These are phyloP conservation scores for Barnardius zonarius DNA, from an alignment of 2,113 vertebrate genomes.

Conservation along the genomic window DNA sequence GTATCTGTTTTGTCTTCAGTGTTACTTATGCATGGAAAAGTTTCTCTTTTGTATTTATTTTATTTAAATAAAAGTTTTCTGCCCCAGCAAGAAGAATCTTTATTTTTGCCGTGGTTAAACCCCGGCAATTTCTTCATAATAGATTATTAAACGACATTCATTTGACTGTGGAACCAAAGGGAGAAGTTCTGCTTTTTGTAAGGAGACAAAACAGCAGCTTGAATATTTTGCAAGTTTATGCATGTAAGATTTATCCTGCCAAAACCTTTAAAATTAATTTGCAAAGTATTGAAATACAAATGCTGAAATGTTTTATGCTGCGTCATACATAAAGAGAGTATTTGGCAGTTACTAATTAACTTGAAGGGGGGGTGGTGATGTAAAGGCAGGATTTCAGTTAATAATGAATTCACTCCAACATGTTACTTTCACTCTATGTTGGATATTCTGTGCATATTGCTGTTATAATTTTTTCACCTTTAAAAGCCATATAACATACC, in stretches of 20 bases:
- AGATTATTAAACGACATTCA: not conserved
- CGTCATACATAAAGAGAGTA: not conserved
- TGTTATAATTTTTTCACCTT: not conserved
- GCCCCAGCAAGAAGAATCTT: not conserved
- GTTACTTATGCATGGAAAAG: not conserved
- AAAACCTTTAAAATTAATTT: conserved; percentile 37
- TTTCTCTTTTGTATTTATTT: not conserved
- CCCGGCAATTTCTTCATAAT: not conserved
- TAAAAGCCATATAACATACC: not conserved
- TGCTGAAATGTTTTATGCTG: conserved; percentile 7
- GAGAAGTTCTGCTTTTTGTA: conserved; percentile 10
- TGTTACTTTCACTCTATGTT: not conserved
- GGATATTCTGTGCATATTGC: not conserved
- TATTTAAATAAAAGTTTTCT: not conserved
- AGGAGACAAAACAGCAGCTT: not conserved
- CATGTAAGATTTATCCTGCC: not conserved
- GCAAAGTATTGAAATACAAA: not conserved
- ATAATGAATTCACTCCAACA: not conserved
- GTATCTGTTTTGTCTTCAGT: not conserved
- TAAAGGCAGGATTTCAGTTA: not conserved
- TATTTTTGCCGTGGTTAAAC: not conserved
- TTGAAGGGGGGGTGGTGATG: not conserved
- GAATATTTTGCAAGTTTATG: not conserved
- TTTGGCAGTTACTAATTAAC: not conserved
- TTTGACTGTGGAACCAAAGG: not conserved